Conservation (phyloP, 2,888 invertebrate species). For the Thereva unica region DNA sequence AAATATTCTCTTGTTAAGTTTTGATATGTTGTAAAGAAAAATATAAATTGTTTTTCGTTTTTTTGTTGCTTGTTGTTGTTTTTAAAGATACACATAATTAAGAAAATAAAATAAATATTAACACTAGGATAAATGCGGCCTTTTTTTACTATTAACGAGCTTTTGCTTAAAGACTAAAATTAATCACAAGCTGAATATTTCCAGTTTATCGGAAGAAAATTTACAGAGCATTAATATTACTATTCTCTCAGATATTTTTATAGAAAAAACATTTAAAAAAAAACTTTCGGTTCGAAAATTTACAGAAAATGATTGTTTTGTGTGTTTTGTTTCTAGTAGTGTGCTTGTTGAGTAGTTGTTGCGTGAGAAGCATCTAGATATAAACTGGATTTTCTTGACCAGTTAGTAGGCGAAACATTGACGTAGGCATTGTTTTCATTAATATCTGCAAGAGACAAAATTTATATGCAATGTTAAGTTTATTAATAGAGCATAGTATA, state of each 20-base stretch:
- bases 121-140: constrained; percentile 16
- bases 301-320: constrained; percentile 35
- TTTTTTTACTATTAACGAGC: constrained; percentile 15
- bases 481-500: constrained; percentile 44
- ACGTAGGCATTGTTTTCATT: constrained; percentile 99
- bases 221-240: constrained; percentile 21
- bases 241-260: constrained; percentile 1
- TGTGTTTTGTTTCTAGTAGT: constrained; percentile 20
- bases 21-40: constrained; percentile 31
- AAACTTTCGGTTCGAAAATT: not conserved
- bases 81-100: no score
- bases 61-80: no score
- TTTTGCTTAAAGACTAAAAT: constrained; percentile 24
- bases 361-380: constrained; percentile 68
- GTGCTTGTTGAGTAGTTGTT: constrained; percentile 20
- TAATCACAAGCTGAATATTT: constrained; percentile 34
- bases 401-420: constrained; percentile 98
- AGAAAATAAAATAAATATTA: constrained; percentile 27
- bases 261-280: constrained; percentile 22
- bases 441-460: constrained; percentile 95
- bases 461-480: not conserved
- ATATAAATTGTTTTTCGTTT: not conserved
- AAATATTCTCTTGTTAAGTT: constrained; percentile 13
- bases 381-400: constrained; percentile 99
- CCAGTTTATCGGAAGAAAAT: constrained; percentile 24